Evolutionary conservation across 2,113 vertebrate genomes (phyloP).

Genomic region (Romanogobio albipinnatus): DNA sequence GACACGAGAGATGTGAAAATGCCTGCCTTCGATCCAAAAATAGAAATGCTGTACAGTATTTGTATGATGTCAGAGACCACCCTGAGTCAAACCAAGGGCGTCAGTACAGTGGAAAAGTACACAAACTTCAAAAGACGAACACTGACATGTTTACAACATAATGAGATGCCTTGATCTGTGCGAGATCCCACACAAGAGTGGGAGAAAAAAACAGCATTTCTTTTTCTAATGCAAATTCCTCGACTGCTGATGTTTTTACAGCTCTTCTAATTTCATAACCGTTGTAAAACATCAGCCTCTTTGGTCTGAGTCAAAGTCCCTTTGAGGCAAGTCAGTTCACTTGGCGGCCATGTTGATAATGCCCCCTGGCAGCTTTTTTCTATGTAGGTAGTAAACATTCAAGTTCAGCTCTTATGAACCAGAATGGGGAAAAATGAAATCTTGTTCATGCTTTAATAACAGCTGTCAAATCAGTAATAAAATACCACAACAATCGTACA

Average conservation of each 20-base stretch:
- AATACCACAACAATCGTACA: not conserved
- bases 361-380: not conserved
- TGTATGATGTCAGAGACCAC: constrained; percentile 51
- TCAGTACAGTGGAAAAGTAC: constrained; percentile 39
- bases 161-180: constrained; percentile 32
- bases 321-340: not conserved
- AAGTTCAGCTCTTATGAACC: not conserved
- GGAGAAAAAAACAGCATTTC: constrained; percentile 18
- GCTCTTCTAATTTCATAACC: not conserved
- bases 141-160: constrained; percentile 51
- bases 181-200: constrained; percentile 37
- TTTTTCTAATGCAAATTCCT: not conserved
- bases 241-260: constrained; percentile 16
- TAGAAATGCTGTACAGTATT: constrained; percentile 25
- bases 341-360: not conserved
- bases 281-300: not conserved
- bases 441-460: not conserved
- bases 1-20: constrained; percentile 10
- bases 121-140: constrained; percentile 39
- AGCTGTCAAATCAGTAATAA: not conserved
- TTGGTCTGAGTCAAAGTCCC: not conserved
- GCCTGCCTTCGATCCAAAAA: constrained; percentile 29
- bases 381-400: not conserved
- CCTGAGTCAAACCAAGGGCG: constrained; percentile 34
- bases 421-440: not conserved